Conservation (phyloP, 2,113 vertebrate species). For the Phalacrocorax aristotelis region DNA sequence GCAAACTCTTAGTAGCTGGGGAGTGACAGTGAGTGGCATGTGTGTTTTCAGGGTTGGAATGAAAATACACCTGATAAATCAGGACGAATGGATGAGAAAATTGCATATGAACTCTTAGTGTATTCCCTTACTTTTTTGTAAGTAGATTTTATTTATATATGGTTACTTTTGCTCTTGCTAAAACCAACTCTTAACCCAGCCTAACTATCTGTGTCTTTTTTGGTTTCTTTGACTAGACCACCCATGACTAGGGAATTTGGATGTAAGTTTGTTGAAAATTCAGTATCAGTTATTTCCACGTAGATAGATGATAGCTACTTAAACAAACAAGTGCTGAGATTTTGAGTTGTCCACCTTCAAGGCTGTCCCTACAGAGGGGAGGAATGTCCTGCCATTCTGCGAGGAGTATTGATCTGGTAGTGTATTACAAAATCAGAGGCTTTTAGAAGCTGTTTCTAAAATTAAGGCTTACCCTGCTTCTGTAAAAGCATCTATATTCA, state of each 20-base stretch:
- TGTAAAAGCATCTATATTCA: neutral
- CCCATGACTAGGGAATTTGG: neutral
- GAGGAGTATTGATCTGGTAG: neutral
- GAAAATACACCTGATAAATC: neutral
- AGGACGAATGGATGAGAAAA: neutral
- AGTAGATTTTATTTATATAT: neutral
- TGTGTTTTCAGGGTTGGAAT: neutral
- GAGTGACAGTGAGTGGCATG: neutral
- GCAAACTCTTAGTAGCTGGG: rapidly evolving
- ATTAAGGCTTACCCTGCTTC: neutral
- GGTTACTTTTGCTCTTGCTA: neutral
- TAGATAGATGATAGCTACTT: neutral
- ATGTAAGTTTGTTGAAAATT: neutral
- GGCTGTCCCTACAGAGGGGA: neutral
- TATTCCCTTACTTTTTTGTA: neutral
- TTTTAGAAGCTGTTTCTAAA: neutral
- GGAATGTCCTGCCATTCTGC: rapidly evolving
- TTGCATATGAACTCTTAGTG: rapidly evolving
- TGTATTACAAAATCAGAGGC: neutral
- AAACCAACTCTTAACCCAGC: neutral
- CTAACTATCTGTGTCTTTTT: neutral
- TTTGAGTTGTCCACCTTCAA: neutral
- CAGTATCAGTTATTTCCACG: neutral
- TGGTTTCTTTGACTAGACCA: neutral
- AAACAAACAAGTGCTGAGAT: neutral